Evolutionary conservation across 1,140 invertebrate species (phyloP), one percentile per base, ranked within the genome.

Genomic region (Tetranychus urticae): DNA sequence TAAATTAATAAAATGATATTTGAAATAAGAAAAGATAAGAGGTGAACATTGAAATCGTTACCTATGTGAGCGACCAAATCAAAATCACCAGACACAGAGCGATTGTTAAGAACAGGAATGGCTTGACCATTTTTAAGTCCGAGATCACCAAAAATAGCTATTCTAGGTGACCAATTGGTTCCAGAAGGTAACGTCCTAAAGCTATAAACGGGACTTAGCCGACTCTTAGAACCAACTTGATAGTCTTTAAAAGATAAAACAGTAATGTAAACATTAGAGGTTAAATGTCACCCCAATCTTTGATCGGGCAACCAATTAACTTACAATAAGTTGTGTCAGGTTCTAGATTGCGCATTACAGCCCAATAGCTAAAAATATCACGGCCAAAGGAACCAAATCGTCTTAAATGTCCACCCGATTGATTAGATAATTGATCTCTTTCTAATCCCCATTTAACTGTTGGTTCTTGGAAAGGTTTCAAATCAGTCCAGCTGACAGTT

Each of bases 321-420:
- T 75, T 72, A 83, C 81, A 71, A 71, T 86, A 86, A 64, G 67
- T 74, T 6, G 76, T 75, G 45, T 77, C 73, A 55, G 81, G 79
- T 58, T 72, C 68, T 1, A 87, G 72, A 50, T 77, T 68, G 5
- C 60, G 70, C 31, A 87, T 67, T 1, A 69, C 72, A 8, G 83
- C 84, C 71, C 78, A 74, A 69, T 93, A 89, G 64, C 93, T 88
- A 68, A 81, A 91, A 69, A 89, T 82, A 0, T 72, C 71, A 36
- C 80, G 77, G 48, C 80, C 77, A 58, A 47, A 45, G 39, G 37
- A 42, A 58, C 14, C 33, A 10, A 83, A 83, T 73, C 91, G 88
- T 1, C 81, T 73, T 72, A 93, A 92, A n/a, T 66, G 0, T 77
- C 80, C 55, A 67, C 71, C 37, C 77, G 66, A 48, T 75, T 71